Evolutionary conservation across 1,140 invertebrate genomes (phyloP).

Genomic region (Drosophila subobscura): DNA sequence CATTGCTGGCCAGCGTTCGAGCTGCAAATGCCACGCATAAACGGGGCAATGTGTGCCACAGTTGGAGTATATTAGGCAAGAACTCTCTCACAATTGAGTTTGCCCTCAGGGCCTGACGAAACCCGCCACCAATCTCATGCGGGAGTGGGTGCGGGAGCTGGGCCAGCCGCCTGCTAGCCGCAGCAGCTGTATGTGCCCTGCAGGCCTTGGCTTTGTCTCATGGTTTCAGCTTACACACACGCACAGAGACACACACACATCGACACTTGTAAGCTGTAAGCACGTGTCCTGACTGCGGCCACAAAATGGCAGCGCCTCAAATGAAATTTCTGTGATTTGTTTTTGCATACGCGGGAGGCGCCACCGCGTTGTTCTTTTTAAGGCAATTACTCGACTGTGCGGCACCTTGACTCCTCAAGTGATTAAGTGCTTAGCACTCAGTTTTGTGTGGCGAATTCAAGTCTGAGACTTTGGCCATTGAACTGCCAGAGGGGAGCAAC

Average conservation of each 20-base stretch:
- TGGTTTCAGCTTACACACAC: conserved; percentile 41
- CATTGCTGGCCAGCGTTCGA: too few species aligned
- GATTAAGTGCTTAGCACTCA: conserved; percentile 75
- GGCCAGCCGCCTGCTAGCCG: conserved; percentile 43
- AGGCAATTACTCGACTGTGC: conserved; percentile 67
- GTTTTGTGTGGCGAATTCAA: conserved; percentile 53
- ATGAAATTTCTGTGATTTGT: conserved; percentile 56
- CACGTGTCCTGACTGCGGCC: conserved; percentile 27
- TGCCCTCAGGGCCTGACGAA: conserved; percentile 8
- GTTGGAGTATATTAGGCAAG: too few species aligned
- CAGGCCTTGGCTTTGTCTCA: conserved; percentile 51
- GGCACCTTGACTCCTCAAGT: conserved; percentile 46
- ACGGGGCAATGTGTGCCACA: too few species aligned
- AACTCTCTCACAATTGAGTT: conserved; percentile 24
- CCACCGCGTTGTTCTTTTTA: conserved; percentile 50
- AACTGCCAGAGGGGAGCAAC: conserved; percentile 22
- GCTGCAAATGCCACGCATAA: too few species aligned
- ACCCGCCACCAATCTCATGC: not conserved
- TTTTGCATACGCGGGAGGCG: conserved; percentile 68
- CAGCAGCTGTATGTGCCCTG: conserved; percentile 52
- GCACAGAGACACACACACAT: conserved; percentile 8
- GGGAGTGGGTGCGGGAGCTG: not conserved
- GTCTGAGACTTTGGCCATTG: conserved; percentile 29
- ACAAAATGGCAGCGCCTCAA: conserved; percentile 44
- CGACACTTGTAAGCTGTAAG: conserved; percentile 18